Conservation (phyloP, 2,113 vertebrate genomes). For the Atractosteus spatula region DNA sequence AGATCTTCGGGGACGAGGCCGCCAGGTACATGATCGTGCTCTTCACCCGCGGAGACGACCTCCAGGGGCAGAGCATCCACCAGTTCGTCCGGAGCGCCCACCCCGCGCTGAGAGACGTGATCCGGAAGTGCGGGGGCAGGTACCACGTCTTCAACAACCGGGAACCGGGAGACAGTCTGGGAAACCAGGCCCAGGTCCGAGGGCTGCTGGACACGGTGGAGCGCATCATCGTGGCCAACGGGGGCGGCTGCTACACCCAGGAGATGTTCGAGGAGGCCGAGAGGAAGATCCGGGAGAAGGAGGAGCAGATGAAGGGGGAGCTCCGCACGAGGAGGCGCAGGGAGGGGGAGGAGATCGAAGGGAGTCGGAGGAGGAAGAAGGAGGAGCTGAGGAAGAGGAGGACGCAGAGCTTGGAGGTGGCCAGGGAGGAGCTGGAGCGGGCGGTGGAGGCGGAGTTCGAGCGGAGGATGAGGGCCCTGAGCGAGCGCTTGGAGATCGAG, state of each 20-base stretch:
- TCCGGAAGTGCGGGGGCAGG: too few relatives aligned
- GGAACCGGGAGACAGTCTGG: too few relatives aligned
- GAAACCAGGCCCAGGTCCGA: not conserved
- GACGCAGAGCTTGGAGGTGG: not conserved
- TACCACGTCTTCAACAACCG: constrained; percentile 7
- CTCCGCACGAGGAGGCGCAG: too few relatives aligned
- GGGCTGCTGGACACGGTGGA: not conserved
- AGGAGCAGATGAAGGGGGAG: not conserved
- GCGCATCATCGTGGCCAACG: not conserved
- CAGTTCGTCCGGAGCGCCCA: not conserved
- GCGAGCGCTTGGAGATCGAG: not conserved
- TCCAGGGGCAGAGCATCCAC: not conserved
- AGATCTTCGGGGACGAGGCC: not conserved
- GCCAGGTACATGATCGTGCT: not conserved
- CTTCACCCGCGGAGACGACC: not conserved
- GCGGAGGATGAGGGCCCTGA: not conserved
- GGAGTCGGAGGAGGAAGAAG: not conserved
- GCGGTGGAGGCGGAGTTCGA: not conserved
- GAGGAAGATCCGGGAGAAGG: not conserved
- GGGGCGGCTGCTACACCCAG: constrained; percentile 4
- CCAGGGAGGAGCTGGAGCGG: not conserved
- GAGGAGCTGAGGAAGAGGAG: not conserved
- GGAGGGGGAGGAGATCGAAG: not conserved
- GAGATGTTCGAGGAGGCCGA: constrained; percentile 14
- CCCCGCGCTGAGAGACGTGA: too few relatives aligned